Conservation (phyloP, 1,140 invertebrate genomes). For the Euwallacea fornicatus region DNA sequence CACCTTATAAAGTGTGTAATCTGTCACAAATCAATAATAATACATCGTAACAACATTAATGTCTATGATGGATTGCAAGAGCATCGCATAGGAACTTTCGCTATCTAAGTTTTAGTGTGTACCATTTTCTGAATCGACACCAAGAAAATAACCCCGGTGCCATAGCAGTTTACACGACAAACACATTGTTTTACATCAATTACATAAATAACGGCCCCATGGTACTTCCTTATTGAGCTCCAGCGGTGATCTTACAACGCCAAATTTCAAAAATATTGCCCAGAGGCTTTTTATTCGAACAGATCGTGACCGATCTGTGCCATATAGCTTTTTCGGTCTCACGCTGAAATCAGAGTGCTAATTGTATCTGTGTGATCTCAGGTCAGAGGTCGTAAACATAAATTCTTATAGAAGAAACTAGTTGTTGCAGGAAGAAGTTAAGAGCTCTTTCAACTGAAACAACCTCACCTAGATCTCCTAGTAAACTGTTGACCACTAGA, state of each 20-base stretch:
- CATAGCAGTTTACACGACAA: neutral
- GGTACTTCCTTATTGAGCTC: slow-evolving; percentile 10
- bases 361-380: slow-evolving; percentile 13
- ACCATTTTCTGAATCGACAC: too few species aligned
- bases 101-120: too few species aligned
- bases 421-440: too few species aligned
- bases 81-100: too few species aligned
- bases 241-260: neutral
- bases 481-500: too few species aligned
- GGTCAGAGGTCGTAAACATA: slow-evolving; percentile 4
- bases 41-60: neutral
- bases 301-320: slow-evolving; percentile 9
- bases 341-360: slow-evolving; percentile 12
- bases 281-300: neutral
- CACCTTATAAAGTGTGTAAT: slow-evolving; percentile 2
- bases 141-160: too few species aligned
- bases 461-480: too few species aligned
- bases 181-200: slow-evolving; percentile 12
- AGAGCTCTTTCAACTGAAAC: too few species aligned
- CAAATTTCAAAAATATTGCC: slow-evolving; percentile 4
- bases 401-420: neutral
- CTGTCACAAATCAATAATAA: slow-evolving; percentile 7
- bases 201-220: slow-evolving; percentile 4
- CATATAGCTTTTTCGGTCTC: slow-evolving; percentile 8
- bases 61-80: neutral